phyloP scores from a whole-genome alignment of 2,888 invertebrate genomes.

The Entomobrya proxima region DNA sequence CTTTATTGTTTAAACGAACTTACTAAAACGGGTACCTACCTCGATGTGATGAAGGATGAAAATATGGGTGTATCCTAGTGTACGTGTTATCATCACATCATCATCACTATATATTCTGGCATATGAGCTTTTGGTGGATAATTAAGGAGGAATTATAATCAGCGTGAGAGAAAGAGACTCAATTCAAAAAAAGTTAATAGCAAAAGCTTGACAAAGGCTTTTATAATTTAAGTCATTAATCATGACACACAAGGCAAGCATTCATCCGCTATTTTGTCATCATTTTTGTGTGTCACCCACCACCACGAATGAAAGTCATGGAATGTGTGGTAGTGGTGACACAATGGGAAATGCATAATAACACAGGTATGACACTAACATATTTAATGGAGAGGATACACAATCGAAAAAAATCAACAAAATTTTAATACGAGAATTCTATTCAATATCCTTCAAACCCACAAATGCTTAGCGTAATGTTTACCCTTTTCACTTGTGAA shows the following conservation, averaged over 20 bases:
- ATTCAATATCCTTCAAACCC: too few relatives aligned
- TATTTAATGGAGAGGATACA: too few relatives aligned
- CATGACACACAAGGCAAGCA: not conserved
- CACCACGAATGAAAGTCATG: too few relatives aligned
- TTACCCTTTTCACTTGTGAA: not conserved
- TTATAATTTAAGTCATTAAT: slow-evolving; percentile 20
- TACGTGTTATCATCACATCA: not conserved
- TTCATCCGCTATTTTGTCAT: not conserved
- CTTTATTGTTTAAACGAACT: slow-evolving; percentile 19
- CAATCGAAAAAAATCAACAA: too few relatives aligned
- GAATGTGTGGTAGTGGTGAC: too few relatives aligned
- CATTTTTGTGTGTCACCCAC: too few relatives aligned
- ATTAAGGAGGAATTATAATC: slow-evolving; percentile 1
- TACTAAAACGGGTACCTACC: not conserved
- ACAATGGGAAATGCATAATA: too few relatives aligned
- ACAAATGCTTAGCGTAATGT: too few relatives aligned
- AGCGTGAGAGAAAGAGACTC: not conserved
- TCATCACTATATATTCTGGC: too few relatives aligned
- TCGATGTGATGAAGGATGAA: not conserved
- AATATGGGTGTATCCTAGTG: slow-evolving; percentile 45
- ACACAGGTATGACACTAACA: too few relatives aligned
- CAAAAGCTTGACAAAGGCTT: not conserved
- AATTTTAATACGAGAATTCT: too few relatives aligned
- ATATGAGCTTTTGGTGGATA: not conserved
- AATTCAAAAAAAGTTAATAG: not conserved